phyloP scores from a whole-genome alignment of 2,113 vertebrate genomes.

The Plestiodon gilberti region DNA sequence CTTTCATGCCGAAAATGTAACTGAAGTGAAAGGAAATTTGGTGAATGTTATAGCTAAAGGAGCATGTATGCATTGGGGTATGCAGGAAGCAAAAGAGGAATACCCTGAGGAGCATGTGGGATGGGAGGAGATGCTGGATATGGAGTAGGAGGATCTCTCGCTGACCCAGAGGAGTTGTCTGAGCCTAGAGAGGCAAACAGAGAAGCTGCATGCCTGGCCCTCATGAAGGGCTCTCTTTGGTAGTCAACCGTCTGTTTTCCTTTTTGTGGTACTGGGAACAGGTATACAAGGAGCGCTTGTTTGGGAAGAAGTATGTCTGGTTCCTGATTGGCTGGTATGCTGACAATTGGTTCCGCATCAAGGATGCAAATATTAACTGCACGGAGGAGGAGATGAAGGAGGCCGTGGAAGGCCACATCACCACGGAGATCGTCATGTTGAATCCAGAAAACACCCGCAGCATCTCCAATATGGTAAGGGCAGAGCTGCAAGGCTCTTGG shows the following conservation, averaged over 20 bases:
- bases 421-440: constrained; percentile 97
- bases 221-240: background rate
- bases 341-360: constrained; percentile 96
- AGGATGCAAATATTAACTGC: constrained; percentile 94
- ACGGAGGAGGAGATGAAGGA: constrained; percentile 94
- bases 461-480: constrained; percentile 90
- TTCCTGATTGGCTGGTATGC: constrained; percentile 98
- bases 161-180: accelerated
- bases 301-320: constrained; percentile 96
- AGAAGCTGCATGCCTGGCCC: background rate
- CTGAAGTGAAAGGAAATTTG: background rate
- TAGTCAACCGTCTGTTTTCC: background rate
- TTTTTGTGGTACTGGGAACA: constrained; percentile 47
- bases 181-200: background rate
- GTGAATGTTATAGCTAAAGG: background rate
- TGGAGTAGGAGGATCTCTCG: background rate
- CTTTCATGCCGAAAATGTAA: background rate
- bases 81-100: background rate
- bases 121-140: too few species aligned
- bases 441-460: constrained; percentile 93
- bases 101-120: background rate
- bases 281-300: constrained; percentile 97
- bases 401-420: constrained; percentile 94
- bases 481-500: background rate
- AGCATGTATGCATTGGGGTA: background rate